Conservation (phyloP, 2,113 vertebrate genomes). For the Chauna torquata region DNA sequence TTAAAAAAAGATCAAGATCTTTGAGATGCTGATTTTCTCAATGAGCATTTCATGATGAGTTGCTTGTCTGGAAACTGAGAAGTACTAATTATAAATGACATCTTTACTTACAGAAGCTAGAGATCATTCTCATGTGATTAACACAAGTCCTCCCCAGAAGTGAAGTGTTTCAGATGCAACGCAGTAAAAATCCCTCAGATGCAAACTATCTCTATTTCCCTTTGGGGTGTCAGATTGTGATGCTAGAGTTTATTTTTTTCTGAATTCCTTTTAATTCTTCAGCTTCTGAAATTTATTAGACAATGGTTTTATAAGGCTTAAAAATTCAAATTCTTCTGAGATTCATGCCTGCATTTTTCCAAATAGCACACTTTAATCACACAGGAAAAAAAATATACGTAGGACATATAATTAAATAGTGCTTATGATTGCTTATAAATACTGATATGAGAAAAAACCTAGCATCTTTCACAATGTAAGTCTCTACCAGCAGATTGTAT, state of each 20-base stretch:
- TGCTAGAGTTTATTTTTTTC: not conserved
- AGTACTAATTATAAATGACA: slow-evolving; percentile 14
- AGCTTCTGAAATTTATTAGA: not conserved
- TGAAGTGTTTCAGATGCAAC: not conserved
- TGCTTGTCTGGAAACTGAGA: not conserved
- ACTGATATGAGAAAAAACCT: not conserved
- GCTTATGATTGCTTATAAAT: not conserved
- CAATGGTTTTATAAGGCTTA: not conserved
- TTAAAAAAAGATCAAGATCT: not conserved
- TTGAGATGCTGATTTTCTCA: not conserved
- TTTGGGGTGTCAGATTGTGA: not conserved
- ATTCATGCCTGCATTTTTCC: not conserved
- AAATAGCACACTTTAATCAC: not conserved
- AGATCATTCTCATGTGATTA: slow-evolving; percentile 21
- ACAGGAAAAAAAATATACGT: not conserved
- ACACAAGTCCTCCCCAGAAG: not conserved
- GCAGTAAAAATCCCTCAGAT: not conserved
- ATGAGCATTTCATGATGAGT: not conserved
- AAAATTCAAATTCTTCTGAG: not conserved
- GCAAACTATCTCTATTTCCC: not conserved
- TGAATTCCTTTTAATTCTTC: not conserved
- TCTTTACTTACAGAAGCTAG: slow-evolving; percentile 4
- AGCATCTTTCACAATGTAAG: not conserved
- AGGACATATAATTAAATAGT: not conserved
- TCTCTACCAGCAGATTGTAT: not conserved